Evolutionary conservation across 2,797 vertebrate species (phyloP).

Genomic region (Allobates femoralis): DNA sequence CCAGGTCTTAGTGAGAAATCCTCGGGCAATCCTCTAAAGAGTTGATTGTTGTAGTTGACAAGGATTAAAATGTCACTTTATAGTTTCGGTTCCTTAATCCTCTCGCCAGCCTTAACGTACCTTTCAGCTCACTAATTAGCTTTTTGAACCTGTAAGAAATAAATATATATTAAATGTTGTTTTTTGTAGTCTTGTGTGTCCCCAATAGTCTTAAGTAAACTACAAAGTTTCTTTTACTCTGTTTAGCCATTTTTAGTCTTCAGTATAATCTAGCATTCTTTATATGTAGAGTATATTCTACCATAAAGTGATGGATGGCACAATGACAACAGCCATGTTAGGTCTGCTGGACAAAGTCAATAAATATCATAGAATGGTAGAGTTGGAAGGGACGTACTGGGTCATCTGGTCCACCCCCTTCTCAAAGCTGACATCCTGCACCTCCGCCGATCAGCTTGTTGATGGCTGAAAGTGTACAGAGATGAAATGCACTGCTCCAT

Average conservation of each 20-base stretch:
- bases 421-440: too few relatives aligned
- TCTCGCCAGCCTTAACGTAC: conserved; percentile 47
- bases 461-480: too few relatives aligned
- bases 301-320: not conserved
- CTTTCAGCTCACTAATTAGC: conserved; percentile 56
- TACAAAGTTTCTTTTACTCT: not conserved
- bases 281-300: not conserved
- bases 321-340: not conserved
- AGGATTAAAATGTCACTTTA: conserved; percentile 62
- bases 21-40: conserved; percentile 51
- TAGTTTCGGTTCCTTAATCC: conserved; percentile 60
- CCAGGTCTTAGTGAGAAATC: conserved; percentile 43
- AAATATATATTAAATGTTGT: conserved; percentile 10
- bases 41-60: conserved; percentile 58
- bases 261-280: not conserved
- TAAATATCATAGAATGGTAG: too few relatives aligned
- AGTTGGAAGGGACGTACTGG: too few relatives aligned
- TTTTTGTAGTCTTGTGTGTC: not conserved
- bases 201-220: not conserved
- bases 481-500: too few relatives aligned
- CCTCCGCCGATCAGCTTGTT: too few relatives aligned
- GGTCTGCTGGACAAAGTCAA: too few relatives aligned
- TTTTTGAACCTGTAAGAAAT: conserved; percentile 37
- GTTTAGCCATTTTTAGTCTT: not conserved
- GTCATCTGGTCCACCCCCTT: too few relatives aligned